Conservation (phyloP, 1,140 invertebrate species). For the Zeugodacus cucurbitae region DNA sequence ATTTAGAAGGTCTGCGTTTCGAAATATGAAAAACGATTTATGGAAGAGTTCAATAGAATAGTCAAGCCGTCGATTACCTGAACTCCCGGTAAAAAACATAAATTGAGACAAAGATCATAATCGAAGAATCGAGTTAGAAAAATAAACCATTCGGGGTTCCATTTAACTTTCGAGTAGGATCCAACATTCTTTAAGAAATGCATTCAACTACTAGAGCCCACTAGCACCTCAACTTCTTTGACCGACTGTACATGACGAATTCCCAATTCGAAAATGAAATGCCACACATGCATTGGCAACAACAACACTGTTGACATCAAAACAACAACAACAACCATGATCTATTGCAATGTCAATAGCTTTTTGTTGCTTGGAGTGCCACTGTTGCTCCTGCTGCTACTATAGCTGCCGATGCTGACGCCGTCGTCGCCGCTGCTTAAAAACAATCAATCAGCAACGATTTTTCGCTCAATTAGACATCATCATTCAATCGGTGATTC, state of each 20-base stretch:
- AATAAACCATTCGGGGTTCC: too few species aligned
- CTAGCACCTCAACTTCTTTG: not conserved
- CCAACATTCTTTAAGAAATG: too few species aligned
- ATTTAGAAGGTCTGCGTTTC: too few species aligned
- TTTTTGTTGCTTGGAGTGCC: not conserved
- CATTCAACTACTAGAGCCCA: too few species aligned
- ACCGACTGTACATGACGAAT: not conserved
- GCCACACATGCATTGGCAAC: not conserved
- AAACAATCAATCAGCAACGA: conserved; percentile 64
- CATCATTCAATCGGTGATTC: conserved; percentile 55
- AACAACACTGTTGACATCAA: not conserved
- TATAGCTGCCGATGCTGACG: not conserved
- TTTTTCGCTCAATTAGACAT: conserved; percentile 64
- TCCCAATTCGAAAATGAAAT: not conserved
- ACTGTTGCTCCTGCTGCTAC: not conserved
- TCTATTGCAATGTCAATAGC: conserved; percentile 22
- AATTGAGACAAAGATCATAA: too few species aligned
- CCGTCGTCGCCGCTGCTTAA: not conserved
- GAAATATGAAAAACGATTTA: too few species aligned
- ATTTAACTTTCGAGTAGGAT: too few species aligned
- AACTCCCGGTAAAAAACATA: too few species aligned
- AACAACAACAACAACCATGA: conserved; percentile 23
- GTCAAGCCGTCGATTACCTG: too few species aligned
- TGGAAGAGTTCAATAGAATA: too few species aligned
- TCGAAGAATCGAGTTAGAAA: too few species aligned